Evolutionary conservation across 2,113 vertebrate genomes (phyloP), one percentile per base, ranked within the genome.

Genomic region (Heteronetta atricapilla): DNA sequence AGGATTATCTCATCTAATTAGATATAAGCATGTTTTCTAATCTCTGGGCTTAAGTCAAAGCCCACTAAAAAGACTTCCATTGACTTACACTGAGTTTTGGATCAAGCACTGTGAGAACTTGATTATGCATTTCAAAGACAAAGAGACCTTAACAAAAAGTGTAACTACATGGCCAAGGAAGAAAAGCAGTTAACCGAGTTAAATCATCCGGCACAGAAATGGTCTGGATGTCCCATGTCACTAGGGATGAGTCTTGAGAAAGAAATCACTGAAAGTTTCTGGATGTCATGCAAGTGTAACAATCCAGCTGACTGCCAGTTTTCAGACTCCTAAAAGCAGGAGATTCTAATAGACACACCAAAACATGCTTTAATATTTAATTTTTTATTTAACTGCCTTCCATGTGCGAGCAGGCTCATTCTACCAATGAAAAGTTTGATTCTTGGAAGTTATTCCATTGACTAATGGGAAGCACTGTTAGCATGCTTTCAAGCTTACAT

Each of bases 1-100:
- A 91, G 88, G 96, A 95, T 97, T 93, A 96, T 88, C 95, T 93
- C 95, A 95, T 94, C 82, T 96, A 95, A 96, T 95, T 93, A 93
- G 75, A 83, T 83, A 83, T 78, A 97, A 97, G 91, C 91, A 86
- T 90, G 86, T 89, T 95, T 93, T 82, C 93, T 95, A 86, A 96
- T 93, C 92, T 78, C 60, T 62, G 17, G 76, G 44, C 6, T 96
- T 95, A 95, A 96, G 53, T 25, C 80, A 86, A 94, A 96, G 13
- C 86, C 73, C 69, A 93, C 29, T 93, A 96, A 91, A 95, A 96
- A 96, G 88, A 96, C 89, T 92, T 90, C 67, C 73, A 81, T 11
- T 94, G 90, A 94, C 34, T 92, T 93, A 89, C 44, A 62, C 5
- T 28, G 63, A 77, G 62, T 52, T 88, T 91, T 84, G 73, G 59